These are phyloP conservation scores for Gymnosoma rotundatum DNA, from an alignment of 2,888 invertebrate species.

Conservation along the genomic window DNA sequence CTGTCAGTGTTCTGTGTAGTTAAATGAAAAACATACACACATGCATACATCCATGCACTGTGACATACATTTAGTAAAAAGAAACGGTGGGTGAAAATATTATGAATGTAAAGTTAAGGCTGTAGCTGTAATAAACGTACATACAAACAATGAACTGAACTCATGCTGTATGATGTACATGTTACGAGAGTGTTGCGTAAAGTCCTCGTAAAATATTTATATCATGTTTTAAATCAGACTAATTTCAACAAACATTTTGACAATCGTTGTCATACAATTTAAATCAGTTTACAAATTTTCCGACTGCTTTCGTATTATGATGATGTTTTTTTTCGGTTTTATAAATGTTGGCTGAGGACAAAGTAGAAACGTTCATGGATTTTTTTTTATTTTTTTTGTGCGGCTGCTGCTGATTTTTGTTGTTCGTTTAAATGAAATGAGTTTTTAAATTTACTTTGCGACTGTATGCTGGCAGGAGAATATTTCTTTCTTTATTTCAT, in stretches of 20 bases:
- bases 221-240: not conserved
- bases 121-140: constrained; percentile 25
- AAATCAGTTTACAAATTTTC: no score
- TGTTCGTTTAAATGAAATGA: constrained; percentile 50
- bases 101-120: constrained; percentile 29
- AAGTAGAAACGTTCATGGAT: constrained; percentile 58
- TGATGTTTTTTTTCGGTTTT: constrained; percentile 34
- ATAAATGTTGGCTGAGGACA: constrained; percentile 34
- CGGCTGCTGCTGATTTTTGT: constrained; percentile 14
- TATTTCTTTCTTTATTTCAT: constrained; percentile 25
- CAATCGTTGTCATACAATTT: no score
- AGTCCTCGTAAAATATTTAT: not conserved
- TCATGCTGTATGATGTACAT: not conserved
- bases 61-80: constrained; percentile 10
- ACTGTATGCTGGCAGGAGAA: constrained; percentile 14
- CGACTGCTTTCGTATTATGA: not conserved
- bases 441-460: constrained; percentile 58
- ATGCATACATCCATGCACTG: not conserved
- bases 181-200: not conserved
- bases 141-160: not conserved
- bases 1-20: constrained; percentile 51
- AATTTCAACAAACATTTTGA: no score
- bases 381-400: constrained; percentile 34
- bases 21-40: constrained; percentile 7
- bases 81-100: constrained; percentile 58